Base-by-base conservation (phyloP, 2,888 invertebrate genomes). In the Metacarcinus magister region DNA sequence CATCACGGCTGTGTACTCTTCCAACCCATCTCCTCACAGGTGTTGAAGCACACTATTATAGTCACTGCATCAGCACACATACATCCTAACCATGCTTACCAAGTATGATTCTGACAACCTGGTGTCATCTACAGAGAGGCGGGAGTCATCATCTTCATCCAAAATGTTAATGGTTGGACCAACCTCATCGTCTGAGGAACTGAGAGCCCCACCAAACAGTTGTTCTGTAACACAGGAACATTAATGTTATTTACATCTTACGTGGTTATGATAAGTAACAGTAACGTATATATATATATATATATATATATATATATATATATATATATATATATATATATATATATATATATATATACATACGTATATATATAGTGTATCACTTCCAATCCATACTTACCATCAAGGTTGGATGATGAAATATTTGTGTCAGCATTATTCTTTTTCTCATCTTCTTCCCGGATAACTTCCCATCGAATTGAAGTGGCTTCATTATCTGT, bases 401-500 rank as follows among this genome's bases (percentile, higher is more conserved):
- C 96, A 95, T 96, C 96, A 46, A 96, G 93, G 90, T 96, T 96
- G n/a, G 96, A 93, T n/a, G 95, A 93, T 32, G 95, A 93, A 43
- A 95, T 60, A 67, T 95, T 92, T 23, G 95, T 92, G 44, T 95
- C 93, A 0, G 96, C 92, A 67, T 96, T 96, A 46, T 95, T 95
- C 82, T 96, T 95, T 67, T 97, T 97, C 43, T 97, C 97, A 87
- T 99, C 98, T 97, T 99, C 99, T 97, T 99, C 99, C 97, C 98
- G 98, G 39, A 99, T 98, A 0, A 99, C 98, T 97, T 99, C 99
- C 98, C 98, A 99, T 96, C 98, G 98, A 0, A 99, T 98, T 97
- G 98, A 98, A 0, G 98, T 98, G 0, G 99, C 99, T 97, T 99
- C 99, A 97, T 99, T 99, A 97, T 99, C 99, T 67, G 98, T 98